Base-by-base conservation (phyloP, 2,888 invertebrate species). In the Mesorhabditis spiculigera region DNA sequence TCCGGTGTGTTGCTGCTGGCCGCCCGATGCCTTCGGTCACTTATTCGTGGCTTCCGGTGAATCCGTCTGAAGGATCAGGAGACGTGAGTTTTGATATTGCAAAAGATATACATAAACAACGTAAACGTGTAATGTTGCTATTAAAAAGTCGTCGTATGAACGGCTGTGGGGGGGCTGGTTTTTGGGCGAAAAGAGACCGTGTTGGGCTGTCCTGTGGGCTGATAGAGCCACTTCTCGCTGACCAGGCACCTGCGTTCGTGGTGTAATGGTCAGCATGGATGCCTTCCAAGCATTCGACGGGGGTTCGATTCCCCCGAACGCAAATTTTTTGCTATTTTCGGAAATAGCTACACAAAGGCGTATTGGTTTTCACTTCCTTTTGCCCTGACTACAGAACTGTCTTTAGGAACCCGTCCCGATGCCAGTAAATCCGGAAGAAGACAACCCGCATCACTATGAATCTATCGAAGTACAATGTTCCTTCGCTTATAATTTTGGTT, bases 1-100 rank as follows among this genome's bases (percentile, higher is more conserved):
- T 85, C 78, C 77, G 82, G 65, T 85, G 85, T 68, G 74, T 85
- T n/a, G 78, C 81, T 43, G 82, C 82, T 43, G 85, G 85, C n/a
- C 78, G 85, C 13, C 85, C 85, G 13, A 78, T 78, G 72, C 85
- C 85, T 5, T 72, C 80, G 63, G 79, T 85, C 43, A 82, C 82
- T 43, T 85, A 83, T 72, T 80, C 81, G 13, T 85, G 85, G 85
- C 77, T 85, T 13, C 83, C 84, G 6, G 70, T 84, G 62, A 79
- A 85, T 67, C 75, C 74, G 4, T 77, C 78, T 4, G 77, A 79
- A 50, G 71, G 75, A 66, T 75, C 78, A 62, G 82, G 79, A 68
- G 81, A 82, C 68, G 80, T 78, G 42, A 50, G 65, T 63, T 67
- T 61, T 61, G 6, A 44, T 28, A 43, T 61, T 66, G 13, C 13